Base-by-base conservation (phyloP, 2,113 vertebrate species). In the Phaethon lepturus region DNA sequence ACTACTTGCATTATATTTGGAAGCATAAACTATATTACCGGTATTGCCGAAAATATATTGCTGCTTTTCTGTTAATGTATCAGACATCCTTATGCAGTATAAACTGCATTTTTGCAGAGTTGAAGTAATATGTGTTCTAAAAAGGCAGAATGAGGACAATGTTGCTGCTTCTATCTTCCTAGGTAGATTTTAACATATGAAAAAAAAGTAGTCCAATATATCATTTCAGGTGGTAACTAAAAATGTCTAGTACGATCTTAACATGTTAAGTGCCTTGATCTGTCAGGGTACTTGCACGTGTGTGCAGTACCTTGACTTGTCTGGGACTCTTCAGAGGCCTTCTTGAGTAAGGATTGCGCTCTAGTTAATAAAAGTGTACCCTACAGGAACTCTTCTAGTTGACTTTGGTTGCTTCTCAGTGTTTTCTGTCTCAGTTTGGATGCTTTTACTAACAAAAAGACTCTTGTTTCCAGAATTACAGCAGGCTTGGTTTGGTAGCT, bases 121-220 rank as follows among this genome's bases (percentile, higher is more conserved):
- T 81, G 77, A 89, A 86, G 77, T 82, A 86, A 73, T 67, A 81
- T 59, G 76, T 62, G 68, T 91, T 95, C 45, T 76, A 26, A 86
- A 93, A 95, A 97, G 93, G 96, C 90, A 95, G 94, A 97, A 96
- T 96, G 91, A 93, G 92, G 93, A 67, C 95, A 91, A 11, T 29
- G n/a, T 89, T 91, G 60, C 82, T 88, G 42, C 77, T 80, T 97
- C 73, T 93, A 4, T 89, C 63, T 94, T 96, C 78, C 40, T 86
- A 29, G 84, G 69, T 83, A 86, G 77, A 50, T 94, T 67, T 94
- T 91, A 77, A 60, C 73, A 40, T 89, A 35, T 44, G 56, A 68
- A 90, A 94, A 94, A 88, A 88, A 76, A 68, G 33, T 90, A 92
- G 85, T 90, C 53, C 87, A 74, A 86, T 95, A 82, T 97, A 88